Evolutionary conservation across 2,888 invertebrate species (phyloP), one percentile per base, ranked within the genome.

Genomic region (Xestia sexstrigata): DNA sequence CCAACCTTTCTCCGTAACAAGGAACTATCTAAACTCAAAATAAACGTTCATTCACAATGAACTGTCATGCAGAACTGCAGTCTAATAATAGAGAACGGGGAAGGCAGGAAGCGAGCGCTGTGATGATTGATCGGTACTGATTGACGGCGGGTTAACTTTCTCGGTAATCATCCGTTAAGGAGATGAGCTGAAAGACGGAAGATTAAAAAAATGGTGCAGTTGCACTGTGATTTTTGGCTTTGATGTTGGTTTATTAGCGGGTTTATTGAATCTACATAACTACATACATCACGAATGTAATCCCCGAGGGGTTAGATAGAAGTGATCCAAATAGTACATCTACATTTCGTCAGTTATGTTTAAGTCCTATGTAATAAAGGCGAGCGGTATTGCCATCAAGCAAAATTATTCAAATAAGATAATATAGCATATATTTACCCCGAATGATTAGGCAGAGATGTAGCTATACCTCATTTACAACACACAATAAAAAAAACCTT

Each of bases 41-140:
- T 76, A 83, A 86, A 82, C 86, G 78, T 79, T 74, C 67, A 69
- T 83, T 84, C 74, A 70, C 76, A 86, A 76, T 78, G 76, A 70
- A 77, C 79, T 78, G 76, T 76, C 76, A 76, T 74, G 47, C 71
- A 81, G 81, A 80, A 83, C 79, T 81, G 81, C 79, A 79, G 62
- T 79, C 87, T 87, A 87, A 87, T 88, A 88, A 84, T 88, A 88
- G 80, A 81, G 69, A 49, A 68, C 13, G 49, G 60, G 60, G 79
- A 30, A 67, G 70, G 76, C 88, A 88, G 88, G 88, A 88, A 88
- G 82, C 69, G 63, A 76, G 42, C 39, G 70, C n/a, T 42, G 73
- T 82, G 88, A 83, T 88, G 88, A 88, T 70, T 87, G 88, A 88
- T 73, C 70, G 60, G 45, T 52, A 66, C 85, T 87, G 88, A 85